Evolutionary conservation across 2,888 invertebrate genomes (phyloP).

Genomic region (Clistopyga incitator): DNA sequence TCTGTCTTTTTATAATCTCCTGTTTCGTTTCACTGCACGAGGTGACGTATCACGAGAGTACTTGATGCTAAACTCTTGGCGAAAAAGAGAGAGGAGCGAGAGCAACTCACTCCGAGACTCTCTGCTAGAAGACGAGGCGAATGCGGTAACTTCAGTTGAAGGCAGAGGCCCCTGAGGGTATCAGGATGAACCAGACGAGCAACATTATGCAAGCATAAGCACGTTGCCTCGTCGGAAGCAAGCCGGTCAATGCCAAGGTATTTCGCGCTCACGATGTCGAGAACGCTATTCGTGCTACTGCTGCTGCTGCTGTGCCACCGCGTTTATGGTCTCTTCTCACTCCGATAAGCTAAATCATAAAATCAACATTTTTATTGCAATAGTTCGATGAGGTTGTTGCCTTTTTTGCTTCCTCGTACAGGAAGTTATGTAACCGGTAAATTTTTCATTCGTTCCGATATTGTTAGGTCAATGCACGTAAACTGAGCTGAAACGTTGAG

Average conservation of each 20-base stretch:
- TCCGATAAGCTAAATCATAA: conserved; percentile 41
- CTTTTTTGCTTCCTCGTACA: background rate
- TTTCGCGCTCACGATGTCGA: conserved; percentile 75
- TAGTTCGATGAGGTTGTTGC: background rate
- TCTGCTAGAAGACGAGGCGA: conserved; percentile 43
- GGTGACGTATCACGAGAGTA: conserved; percentile 28
- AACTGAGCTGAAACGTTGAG: no score
- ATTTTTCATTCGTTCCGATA: no score
- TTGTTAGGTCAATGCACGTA: no score
- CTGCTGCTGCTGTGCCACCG: conserved; percentile 66
- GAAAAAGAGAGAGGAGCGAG: conserved; percentile 10
- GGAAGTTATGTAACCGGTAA: no score
- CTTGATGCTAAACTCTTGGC: conserved; percentile 22
- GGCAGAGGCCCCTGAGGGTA: conserved; percentile 65
- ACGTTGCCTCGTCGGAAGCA: conserved; percentile 76
- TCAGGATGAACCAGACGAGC: conserved; percentile 83
- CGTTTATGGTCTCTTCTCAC: conserved; percentile 54
- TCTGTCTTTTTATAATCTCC: background rate
- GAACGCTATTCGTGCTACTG: conserved; percentile 36
- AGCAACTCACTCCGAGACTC: conserved; percentile 12
- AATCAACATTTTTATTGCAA: conserved; percentile 31
- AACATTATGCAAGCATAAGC: conserved; percentile 80
- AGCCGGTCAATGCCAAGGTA: conserved; percentile 84
- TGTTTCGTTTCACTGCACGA: conserved; percentile 12
- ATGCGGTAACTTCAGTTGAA: conserved; percentile 70